Evolutionary conservation across 2,888 invertebrate genomes (phyloP).

Genomic region (Pegoplata infirma): DNA sequence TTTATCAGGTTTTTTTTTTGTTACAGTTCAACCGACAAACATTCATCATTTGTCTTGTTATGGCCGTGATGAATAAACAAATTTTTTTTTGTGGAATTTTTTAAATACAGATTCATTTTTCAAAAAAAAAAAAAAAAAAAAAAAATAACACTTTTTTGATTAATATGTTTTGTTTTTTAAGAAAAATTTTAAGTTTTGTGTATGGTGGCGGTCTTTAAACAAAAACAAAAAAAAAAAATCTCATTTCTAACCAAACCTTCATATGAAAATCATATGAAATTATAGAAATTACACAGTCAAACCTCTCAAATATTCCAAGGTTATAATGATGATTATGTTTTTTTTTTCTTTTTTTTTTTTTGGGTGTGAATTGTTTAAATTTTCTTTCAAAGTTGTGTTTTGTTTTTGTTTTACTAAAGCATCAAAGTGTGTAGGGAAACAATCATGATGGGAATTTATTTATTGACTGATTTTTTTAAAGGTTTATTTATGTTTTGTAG

Average conservation of each 20-base stretch:
- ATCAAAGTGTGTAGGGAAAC: background rate
- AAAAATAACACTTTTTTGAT: background rate
- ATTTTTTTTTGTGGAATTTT: background rate
- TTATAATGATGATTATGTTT: constrained; percentile 1
- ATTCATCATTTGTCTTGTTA: constrained; percentile 24
- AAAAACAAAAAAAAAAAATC: background rate
- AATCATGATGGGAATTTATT: background rate
- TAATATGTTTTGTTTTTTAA: background rate
- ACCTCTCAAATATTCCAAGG: background rate
- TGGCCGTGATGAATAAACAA: background rate
- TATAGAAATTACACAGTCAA: background rate
- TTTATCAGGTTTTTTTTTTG: background rate
- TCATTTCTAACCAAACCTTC: background rate
- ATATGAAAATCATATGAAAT: background rate
- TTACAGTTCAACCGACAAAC: background rate
- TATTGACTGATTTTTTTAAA: background rate
- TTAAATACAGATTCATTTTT: background rate
- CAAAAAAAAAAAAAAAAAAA: no score
- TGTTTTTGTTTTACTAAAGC: background rate
- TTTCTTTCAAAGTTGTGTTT: background rate
- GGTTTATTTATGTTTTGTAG: background rate
- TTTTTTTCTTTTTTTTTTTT: no score
- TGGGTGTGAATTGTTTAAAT: constrained; percentile 14
- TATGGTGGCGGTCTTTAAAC: background rate
- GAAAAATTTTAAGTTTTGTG: background rate